Evolutionary conservation across 2,888 invertebrate genomes (phyloP).

Genomic region (Proisotoma minuta): DNA sequence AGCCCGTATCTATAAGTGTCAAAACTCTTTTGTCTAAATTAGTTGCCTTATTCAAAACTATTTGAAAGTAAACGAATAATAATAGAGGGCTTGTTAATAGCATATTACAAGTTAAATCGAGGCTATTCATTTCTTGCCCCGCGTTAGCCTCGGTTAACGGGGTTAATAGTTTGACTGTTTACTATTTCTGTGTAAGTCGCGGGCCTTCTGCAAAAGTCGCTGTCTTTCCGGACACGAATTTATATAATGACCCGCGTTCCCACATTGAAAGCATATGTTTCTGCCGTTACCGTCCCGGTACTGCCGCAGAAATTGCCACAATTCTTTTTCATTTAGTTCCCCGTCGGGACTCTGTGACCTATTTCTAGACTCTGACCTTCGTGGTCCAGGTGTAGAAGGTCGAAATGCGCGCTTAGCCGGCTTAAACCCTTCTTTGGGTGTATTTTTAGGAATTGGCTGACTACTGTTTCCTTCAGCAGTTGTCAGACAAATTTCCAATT

Average conservation of each 20-base stretch:
- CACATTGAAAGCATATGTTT: background rate
- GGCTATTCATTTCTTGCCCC: background rate
- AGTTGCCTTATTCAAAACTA: background rate
- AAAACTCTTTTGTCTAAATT: too few species aligned
- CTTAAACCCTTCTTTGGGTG: too few species aligned
- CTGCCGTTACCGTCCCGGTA: background rate
- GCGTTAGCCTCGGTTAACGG: background rate
- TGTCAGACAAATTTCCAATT: too few species aligned
- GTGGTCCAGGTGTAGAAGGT: too few species aligned
- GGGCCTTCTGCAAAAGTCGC: background rate
- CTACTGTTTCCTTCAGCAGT: too few species aligned
- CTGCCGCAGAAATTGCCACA: background rate
- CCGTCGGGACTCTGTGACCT: too few species aligned
- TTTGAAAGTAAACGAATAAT: background rate
- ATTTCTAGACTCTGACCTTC: too few species aligned
- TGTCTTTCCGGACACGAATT: background rate
- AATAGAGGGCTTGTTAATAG: background rate
- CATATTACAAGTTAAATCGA: background rate
- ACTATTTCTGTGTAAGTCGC: background rate
- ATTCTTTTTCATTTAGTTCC: background rate
- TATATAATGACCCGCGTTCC: background rate
- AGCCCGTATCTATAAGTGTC: background rate
- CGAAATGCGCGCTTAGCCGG: too few species aligned
- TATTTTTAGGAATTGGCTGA: too few species aligned
- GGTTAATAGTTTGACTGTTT: background rate